Percentiles rank a stretch among this genome's conserved stretches.
phyloP scores from a whole-genome alignment of 2,888 invertebrate genomes.

The Muschampia plurimacula region DNA sequence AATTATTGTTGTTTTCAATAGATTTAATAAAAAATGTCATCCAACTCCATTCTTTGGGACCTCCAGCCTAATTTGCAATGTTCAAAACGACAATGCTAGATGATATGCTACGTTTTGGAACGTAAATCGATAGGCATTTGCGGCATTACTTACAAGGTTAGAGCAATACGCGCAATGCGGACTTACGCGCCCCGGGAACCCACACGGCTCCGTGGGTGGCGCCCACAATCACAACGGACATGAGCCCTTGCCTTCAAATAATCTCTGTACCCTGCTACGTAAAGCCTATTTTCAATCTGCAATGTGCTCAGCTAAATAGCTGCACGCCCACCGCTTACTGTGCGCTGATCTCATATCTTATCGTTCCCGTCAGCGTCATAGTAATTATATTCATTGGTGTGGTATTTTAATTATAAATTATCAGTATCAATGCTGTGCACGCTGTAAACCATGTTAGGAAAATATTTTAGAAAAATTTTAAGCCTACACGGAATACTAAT shows the following conservation, averaged over 20 bases:
- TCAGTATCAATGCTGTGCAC: background rate
- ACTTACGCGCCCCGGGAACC: slow-evolving; percentile 67
- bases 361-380: slow-evolving; percentile 60
- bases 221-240: slow-evolving; percentile 56
- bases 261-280: slow-evolving; percentile 27
- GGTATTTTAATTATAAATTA: slow-evolving; percentile 71
- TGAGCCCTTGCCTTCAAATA: slow-evolving; percentile 40
- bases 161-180: slow-evolving; percentile 70
- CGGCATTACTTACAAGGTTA: slow-evolving; percentile 58
- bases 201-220: slow-evolving; percentile 58
- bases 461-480: background rate
- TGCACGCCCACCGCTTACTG: slow-evolving; percentile 47
- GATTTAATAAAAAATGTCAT: no score
- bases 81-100: slow-evolving; percentile 15
- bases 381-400: slow-evolving; percentile 62
- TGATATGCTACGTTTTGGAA: slow-evolving; percentile 20
- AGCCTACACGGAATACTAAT: background rate
- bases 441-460: slow-evolving; percentile 13
- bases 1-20: no score
- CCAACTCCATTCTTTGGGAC: no score
- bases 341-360: slow-evolving; percentile 69
- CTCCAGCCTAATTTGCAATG: background rate
- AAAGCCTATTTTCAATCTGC: slow-evolving; percentile 29
- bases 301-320: slow-evolving; percentile 36
- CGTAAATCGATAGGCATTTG: slow-evolving; percentile 24